A percentile compares a stretch with the other conserved stretches of the same genome.
Conservation (phyloP, 2,113 vertebrate genomes). For the Cyanoderma ruficeps region DNA sequence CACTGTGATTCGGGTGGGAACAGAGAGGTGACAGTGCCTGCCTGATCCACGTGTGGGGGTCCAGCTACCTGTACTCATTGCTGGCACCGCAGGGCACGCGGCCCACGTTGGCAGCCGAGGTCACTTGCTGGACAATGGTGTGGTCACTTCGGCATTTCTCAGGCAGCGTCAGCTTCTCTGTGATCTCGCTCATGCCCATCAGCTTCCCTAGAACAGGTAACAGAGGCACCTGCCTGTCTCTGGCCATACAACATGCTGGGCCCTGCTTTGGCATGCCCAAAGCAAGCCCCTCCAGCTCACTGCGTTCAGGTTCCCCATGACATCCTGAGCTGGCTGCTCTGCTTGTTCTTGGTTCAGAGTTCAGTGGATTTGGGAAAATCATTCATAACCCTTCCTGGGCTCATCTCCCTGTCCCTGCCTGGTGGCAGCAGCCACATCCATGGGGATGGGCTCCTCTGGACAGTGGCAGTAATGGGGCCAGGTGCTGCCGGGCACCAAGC, state of each 20-base stretch:
- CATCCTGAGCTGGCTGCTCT: neutral
- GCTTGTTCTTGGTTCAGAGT: neutral
- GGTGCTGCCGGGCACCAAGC: neutral
- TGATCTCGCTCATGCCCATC: slow-evolving; percentile 97
- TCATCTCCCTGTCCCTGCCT: neutral
- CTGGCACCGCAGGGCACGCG: slow-evolving; percentile 90
- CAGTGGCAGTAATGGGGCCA: accelerated
- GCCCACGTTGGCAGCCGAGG: slow-evolving; percentile 85
- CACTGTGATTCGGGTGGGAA: accelerated
- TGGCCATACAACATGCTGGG: accelerated
- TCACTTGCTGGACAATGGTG: slow-evolving; percentile 88
- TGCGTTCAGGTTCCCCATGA: accelerated
- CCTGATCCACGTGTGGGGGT: neutral
- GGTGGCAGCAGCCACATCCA: neutral
- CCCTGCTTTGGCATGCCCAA: neutral
- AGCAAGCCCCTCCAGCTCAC: neutral
- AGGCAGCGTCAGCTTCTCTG: slow-evolving; percentile 84
- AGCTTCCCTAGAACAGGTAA: slow-evolving; percentile 83
- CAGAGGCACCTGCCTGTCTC: neutral
- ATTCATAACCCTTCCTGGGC: neutral
- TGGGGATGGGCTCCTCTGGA: neutral
- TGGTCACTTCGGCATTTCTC: slow-evolving; percentile 84
- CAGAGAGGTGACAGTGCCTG: accelerated
- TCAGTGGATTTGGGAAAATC: neutral
- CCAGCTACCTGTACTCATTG: slow-evolving; percentile 88